Conservation (phyloP, 2,888 invertebrate species). For the Patella pellucida region DNA sequence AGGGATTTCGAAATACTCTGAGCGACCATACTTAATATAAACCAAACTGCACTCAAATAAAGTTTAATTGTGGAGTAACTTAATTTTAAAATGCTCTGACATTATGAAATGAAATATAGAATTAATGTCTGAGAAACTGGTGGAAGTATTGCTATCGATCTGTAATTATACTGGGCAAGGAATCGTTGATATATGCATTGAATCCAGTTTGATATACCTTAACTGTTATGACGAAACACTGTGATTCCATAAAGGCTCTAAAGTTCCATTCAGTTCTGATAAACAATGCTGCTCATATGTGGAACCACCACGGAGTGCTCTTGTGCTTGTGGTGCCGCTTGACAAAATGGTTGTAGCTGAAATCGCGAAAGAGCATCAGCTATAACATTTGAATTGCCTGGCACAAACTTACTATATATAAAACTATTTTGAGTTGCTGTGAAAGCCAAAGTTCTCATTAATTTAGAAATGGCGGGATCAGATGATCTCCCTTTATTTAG, state of each 20-base stretch:
- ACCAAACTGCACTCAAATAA: conserved; percentile 18
- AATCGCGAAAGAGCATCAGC: conserved; percentile 30
- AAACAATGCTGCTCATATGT: not conserved
- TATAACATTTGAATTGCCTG: conserved; percentile 16
- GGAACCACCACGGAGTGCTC: not conserved
- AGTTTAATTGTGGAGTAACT: conserved; percentile 6
- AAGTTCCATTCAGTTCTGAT: not conserved
- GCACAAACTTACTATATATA: too few species aligned
- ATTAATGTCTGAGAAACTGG: not conserved
- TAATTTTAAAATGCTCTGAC: not conserved
- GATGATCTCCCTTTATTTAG: too few species aligned
- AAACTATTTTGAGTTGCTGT: too few species aligned
- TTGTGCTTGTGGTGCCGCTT: conserved; percentile 20
- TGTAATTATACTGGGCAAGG: not conserved
- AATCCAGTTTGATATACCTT: not conserved
- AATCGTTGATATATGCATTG: not conserved
- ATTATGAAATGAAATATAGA: conserved; percentile 19
- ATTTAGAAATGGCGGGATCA: too few species aligned
- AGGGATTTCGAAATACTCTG: not conserved
- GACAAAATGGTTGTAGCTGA: conserved; percentile 23
- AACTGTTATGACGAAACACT: not conserved
- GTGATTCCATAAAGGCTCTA: not conserved
- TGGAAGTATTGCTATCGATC: not conserved
- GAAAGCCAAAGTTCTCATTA: too few species aligned
- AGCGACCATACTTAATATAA: not conserved